These are phyloP conservation scores for Mythimna lalbum DNA, from an alignment of 2,888 invertebrate species.

Conservation along the genomic window DNA sequence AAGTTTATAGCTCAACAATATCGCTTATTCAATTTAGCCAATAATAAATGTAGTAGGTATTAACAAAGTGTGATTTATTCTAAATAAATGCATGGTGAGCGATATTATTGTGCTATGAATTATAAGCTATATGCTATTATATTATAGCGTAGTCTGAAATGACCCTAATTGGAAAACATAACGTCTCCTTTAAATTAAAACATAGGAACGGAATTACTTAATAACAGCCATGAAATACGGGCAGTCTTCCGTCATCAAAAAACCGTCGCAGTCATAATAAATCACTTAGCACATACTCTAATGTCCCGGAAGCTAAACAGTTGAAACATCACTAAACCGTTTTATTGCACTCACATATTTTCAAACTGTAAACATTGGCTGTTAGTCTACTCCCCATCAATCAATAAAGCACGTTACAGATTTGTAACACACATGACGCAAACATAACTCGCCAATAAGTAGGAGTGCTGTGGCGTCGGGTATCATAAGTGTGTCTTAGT, in stretches of 20 bases:
- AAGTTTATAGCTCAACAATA: no score
- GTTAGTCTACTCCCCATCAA: constrained; percentile 17
- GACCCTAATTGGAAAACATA: not conserved
- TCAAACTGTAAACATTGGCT: constrained; percentile 29
- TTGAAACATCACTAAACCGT: constrained; percentile 26
- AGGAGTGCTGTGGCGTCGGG: constrained; percentile 38
- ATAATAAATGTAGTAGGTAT: no score
- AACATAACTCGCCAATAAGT: constrained; percentile 22
- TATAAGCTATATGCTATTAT: no score
- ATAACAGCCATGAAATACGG: not conserved
- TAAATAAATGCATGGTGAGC: no score
- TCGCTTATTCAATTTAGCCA: no score
- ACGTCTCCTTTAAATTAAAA: not conserved
- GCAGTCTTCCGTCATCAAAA: constrained; percentile 12
- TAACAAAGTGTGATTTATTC: no score
- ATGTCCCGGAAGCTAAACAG: constrained; percentile 40
- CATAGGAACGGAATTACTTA: not conserved
- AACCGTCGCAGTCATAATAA: constrained; percentile 15
- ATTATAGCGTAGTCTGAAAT: no score
- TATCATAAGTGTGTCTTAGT: constrained; percentile 46
- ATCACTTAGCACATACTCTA: constrained; percentile 23
- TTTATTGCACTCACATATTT: constrained; percentile 38
- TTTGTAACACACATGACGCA: constrained; percentile 26
- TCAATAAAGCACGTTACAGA: constrained; percentile 23
- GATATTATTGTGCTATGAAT: no score